These are phyloP conservation scores for Araneus ventricosus DNA, from an alignment of 1,140 invertebrate genomes.

Conservation along the genomic window DNA sequence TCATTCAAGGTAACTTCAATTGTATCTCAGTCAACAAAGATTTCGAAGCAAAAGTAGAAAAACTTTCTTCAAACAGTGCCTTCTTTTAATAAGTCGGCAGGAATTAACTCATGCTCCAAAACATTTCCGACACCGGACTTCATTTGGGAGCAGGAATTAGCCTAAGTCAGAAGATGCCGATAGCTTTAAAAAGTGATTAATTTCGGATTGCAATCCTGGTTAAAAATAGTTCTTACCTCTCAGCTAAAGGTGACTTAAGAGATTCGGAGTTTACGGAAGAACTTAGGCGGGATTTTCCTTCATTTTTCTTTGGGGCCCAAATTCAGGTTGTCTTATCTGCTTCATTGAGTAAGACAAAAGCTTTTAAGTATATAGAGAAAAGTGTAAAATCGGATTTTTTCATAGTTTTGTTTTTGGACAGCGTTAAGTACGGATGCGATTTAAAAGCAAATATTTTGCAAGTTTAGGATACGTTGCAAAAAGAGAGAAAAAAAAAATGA, in stretches of 20 bases:
- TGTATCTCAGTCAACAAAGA: neutral
- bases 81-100: conserved; percentile 39
- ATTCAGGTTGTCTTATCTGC: conserved; percentile 48
- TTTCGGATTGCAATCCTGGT: conserved; percentile 62
- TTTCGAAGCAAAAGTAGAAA: conserved; percentile 19
- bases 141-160: conserved; percentile 50
- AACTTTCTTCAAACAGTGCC: conserved; percentile 11
- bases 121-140: conserved; percentile 40
- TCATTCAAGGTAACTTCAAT: neutral
- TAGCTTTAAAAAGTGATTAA: conserved; percentile 71
- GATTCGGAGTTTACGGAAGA: conserved; percentile 63
- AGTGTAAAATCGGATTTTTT: conserved; percentile 23
- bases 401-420: neutral
- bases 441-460: neutral
- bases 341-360: conserved; percentile 45
- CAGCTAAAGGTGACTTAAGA: conserved; percentile 11
- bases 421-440: neutral
- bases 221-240: conserved; percentile 54
- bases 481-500: neutral
- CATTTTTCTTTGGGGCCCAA: conserved; percentile 43
- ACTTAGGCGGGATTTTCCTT: conserved; percentile 61
- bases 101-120: conserved; percentile 53
- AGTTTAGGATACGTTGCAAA: neutral
- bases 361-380: conserved; percentile 49
- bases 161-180: conserved; percentile 56